Evolutionary conservation across 2,888 invertebrate genomes (phyloP).

Genomic region (Acanthococcus lagerstroemiae): DNA sequence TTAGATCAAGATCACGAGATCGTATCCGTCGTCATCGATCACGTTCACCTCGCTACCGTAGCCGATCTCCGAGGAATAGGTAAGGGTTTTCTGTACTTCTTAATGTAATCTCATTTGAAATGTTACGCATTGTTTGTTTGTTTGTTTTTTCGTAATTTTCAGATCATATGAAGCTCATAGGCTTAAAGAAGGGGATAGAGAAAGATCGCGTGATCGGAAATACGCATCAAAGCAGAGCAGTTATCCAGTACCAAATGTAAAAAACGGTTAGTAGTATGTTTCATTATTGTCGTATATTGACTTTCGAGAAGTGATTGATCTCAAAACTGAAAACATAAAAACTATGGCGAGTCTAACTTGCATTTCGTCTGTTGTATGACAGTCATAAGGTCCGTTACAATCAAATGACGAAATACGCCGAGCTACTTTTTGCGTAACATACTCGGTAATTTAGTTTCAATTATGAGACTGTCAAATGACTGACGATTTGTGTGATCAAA

Average conservation of each 20-base stretch:
- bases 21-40: constrained; percentile 24
- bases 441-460: too few relatives aligned
- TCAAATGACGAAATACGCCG: too few relatives aligned
- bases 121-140: not conserved
- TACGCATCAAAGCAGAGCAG: constrained; percentile 11
- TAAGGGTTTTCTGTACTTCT: not conserved
- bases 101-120: not conserved
- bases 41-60: constrained; percentile 31
- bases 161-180: constrained; percentile 18
- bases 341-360: not conserved
- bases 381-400: too few relatives aligned
- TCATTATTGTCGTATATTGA: not conserved
- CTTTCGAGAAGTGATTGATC: not conserved
- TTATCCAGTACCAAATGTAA: constrained; percentile 8
- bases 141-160: not conserved
- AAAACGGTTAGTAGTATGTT: constrained; percentile 7
- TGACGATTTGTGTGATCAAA: not conserved
- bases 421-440: too few relatives aligned
- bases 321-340: not conserved
- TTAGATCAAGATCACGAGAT: constrained; percentile 28
- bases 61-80: constrained; percentile 27
- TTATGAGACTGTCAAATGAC: too few relatives aligned
- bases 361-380: not conserved
- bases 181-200: constrained; percentile 28
- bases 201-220: constrained; percentile 24